Conservation (phyloP, 2,797 vertebrate species). For the Sebastes minor region DNA sequence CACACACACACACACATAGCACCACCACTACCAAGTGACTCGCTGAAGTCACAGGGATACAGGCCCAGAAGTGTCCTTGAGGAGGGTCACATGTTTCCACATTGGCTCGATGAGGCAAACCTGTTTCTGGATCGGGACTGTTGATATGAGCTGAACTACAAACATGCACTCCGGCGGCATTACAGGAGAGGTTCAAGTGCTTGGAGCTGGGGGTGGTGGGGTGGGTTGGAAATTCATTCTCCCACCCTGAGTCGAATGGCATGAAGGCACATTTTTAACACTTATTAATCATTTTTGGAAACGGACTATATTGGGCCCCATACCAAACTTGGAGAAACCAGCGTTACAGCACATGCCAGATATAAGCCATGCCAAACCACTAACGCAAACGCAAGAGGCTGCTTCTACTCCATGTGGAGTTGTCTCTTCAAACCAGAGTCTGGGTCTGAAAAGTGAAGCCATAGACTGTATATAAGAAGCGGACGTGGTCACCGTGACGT, state of each 20-base stretch:
- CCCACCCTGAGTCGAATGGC: neutral
- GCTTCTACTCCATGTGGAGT: neutral
- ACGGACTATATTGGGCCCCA: neutral
- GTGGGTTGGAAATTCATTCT: constrained; percentile 16
- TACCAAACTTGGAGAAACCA: constrained; percentile 9
- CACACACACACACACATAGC: neutral
- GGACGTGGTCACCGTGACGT: too few species aligned
- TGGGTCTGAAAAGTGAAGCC: neutral
- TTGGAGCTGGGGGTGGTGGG: neutral
- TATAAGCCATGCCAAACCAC: neutral
- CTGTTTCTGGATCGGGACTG: constrained; percentile 40
- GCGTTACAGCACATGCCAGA: neutral
- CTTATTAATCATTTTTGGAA: constrained; percentile 27
- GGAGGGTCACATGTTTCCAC: constrained; percentile 63
- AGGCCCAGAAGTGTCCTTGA: constrained; percentile 53
- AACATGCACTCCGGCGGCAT: constrained; percentile 29
- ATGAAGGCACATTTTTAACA: constrained; percentile 16
- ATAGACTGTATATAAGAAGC: too few species aligned
- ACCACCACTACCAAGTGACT: neutral
- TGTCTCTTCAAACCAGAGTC: neutral
- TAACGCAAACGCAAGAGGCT: neutral
- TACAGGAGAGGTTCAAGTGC: constrained; percentile 40
- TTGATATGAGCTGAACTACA: constrained; percentile 58
- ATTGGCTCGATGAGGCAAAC: constrained; percentile 43
- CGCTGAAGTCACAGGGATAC: constrained; percentile 13